These are phyloP conservation scores for Microchirus variegatus DNA, from an alignment of 2,797 vertebrate species.

Conservation along the genomic window DNA sequence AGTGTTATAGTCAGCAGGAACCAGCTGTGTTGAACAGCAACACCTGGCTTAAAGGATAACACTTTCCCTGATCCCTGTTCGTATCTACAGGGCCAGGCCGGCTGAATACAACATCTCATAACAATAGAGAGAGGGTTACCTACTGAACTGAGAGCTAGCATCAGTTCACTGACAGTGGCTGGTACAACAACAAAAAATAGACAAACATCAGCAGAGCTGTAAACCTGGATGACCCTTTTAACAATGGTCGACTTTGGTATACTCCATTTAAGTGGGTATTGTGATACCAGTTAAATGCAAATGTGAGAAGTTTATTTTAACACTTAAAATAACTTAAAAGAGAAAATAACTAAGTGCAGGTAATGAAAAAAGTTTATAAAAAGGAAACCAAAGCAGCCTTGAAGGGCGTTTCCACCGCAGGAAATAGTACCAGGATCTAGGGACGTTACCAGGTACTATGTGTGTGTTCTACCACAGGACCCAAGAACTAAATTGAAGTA, in stretches of 20 bases:
- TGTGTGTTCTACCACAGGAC: no score
- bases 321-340: conserved; percentile 8
- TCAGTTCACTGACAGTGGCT: conserved; percentile 44
- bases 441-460: no score
- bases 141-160: conserved; percentile 29
- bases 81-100: conserved; percentile 48
- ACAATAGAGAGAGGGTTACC: conserved; percentile 35
- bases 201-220: conserved; percentile 64
- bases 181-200: conserved; percentile 20
- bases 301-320: conserved; percentile 25
- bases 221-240: conserved; percentile 43
- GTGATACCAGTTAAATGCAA: conserved; percentile 42
- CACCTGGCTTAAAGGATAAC: conserved; percentile 77
- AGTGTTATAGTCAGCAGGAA: conserved; percentile 71
- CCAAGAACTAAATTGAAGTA: no score
- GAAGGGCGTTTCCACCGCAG: no score
- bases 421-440: no score
- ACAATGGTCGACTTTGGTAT: no score
- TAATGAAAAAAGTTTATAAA: conserved; percentile 52
- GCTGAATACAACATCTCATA: conserved; percentile 57
- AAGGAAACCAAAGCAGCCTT: conserved; percentile 52
- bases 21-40: conserved; percentile 66
- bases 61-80: conserved; percentile 52
- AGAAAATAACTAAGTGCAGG: conserved; percentile 36
- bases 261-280: conserved; percentile 45